These are phyloP conservation scores for Anabas testudineus DNA, from an alignment of 2,797 vertebrate genomes.

Conservation along the genomic window DNA sequence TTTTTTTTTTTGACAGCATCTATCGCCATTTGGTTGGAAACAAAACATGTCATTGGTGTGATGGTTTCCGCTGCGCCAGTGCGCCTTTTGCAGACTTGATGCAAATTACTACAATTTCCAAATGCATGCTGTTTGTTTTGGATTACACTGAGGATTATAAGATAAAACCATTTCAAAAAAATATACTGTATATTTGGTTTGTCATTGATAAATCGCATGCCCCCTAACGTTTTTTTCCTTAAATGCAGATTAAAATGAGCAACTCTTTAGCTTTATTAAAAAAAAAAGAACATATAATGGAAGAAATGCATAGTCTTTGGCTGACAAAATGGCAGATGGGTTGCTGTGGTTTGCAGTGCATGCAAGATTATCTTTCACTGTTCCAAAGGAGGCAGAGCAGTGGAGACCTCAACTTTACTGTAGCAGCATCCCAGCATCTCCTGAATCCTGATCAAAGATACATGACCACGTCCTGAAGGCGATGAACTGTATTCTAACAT, in stretches of 20 bases:
- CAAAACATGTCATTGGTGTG: constrained; percentile 34
- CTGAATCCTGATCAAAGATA: constrained; percentile 26
- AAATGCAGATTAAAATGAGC: constrained; percentile 4
- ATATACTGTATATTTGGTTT: neutral
- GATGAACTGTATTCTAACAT: neutral
- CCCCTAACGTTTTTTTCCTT: neutral
- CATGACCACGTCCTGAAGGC: constrained; percentile 8
- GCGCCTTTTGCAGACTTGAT: neutral
- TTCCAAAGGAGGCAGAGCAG: constrained; percentile 23
- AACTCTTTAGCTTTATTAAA: neutral
- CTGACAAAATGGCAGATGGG: constrained; percentile 82
- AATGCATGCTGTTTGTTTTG: constrained; percentile 23
- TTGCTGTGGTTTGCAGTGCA: constrained; percentile 41
- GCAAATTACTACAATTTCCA: constrained; percentile 18
- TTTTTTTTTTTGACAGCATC: constrained; percentile 28
- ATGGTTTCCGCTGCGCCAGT: constrained; percentile 43
- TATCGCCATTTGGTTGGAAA: constrained; percentile 62
- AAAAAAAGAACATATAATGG: neutral
- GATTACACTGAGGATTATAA: neutral
- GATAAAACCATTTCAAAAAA: neutral
- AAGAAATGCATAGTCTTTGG: constrained; percentile 30
- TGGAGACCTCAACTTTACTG: constrained; percentile 49
- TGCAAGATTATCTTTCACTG: constrained; percentile 47
- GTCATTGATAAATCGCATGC: neutral
- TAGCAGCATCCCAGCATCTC: constrained; percentile 27